phyloP scores from a whole-genome alignment of 2,888 invertebrate genomes.

The Lycophotia porphyrea region DNA sequence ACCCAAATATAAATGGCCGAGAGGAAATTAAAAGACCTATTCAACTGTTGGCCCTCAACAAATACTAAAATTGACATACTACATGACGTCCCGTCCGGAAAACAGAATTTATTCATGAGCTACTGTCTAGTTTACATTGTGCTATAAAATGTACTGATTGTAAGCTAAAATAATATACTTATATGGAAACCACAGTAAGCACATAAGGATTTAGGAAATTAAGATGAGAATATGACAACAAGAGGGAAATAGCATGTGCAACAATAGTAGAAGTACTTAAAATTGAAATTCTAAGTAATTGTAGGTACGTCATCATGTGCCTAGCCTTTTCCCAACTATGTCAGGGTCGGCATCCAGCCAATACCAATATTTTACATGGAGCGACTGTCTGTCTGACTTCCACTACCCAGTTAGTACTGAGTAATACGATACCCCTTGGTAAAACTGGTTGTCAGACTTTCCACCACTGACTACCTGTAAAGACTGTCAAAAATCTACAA shows the following conservation, averaged over 20 bases:
- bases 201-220: background rate
- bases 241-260: background rate
- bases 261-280: background rate
- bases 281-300: no score
- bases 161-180: background rate
- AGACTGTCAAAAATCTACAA: no score
- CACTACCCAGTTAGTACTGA: no score
- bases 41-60: conserved; percentile 51
- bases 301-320: no score
- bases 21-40: conserved; percentile 50
- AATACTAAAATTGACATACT: conserved; percentile 47
- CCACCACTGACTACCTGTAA: no score
- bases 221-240: background rate
- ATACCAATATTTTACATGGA: no score
- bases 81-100: conserved; percentile 5
- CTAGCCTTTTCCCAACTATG: no score
- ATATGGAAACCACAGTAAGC: background rate
- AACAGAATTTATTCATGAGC: conserved; percentile 15
- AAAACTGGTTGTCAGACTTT: no score
- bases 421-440: no score
- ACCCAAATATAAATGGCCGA: conserved; percentile 55
- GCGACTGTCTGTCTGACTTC: no score
- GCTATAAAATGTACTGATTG: background rate
- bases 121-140: conserved; percentile 3
- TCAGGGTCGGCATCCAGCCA: no score